phyloP scores from a whole-genome alignment of 2,113 vertebrate genomes.

The Penelope pileata region DNA sequence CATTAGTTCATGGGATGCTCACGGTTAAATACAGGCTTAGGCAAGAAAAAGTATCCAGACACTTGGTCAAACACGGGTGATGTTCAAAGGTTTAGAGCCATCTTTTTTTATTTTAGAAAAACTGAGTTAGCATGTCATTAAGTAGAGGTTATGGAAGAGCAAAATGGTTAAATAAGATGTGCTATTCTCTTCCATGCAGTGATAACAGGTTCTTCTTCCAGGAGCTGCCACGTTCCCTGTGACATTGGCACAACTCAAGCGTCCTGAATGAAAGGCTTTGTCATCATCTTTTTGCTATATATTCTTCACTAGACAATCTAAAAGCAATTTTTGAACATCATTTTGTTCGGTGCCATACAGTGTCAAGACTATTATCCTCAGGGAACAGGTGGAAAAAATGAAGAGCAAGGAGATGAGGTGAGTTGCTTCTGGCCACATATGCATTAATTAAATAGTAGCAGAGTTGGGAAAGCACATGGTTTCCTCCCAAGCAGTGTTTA shows the following conservation, averaged over 20 bases:
- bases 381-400: not conserved
- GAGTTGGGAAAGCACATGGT: not conserved
- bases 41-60: not conserved
- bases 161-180: not conserved
- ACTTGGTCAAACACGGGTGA: not conserved
- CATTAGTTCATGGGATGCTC: not conserved
- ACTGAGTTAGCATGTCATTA: not conserved
- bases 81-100: not conserved
- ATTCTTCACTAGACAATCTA: not conserved
- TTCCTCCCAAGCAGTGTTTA: not conserved
- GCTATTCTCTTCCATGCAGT: not conserved
- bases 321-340: not conserved
- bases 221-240: not conserved
- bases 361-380: not conserved
- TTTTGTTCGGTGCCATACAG: not conserved
- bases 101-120: not conserved
- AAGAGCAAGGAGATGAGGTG: not conserved
- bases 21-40: not conserved
- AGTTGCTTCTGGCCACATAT: not conserved
- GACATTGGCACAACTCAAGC: not conserved
- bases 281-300: not conserved
- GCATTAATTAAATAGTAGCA: not conserved
- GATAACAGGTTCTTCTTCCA: not conserved
- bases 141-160: not conserved
- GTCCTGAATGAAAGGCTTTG: not conserved